Percentiles rank a stretch among this genome's conserved stretches.
Conservation (phyloP, 1,140 invertebrate genomes). For the Lepidostoma basale region DNA sequence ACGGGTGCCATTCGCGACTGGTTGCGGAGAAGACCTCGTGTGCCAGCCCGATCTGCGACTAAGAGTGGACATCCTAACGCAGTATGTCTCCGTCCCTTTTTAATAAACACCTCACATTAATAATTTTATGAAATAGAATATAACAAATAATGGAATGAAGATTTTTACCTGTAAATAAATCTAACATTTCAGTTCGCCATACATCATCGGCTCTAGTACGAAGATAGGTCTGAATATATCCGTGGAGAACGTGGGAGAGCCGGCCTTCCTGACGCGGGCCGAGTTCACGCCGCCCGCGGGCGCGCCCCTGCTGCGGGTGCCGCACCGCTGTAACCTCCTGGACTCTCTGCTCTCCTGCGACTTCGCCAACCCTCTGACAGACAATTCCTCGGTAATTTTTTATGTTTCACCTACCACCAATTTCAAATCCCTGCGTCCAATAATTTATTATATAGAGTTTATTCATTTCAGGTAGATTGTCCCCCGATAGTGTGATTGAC, state of each 20-base stretch:
- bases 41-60: conserved; percentile 38
- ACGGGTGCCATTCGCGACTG: conserved; percentile 38
- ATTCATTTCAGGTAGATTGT: no score
- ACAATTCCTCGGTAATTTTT: background rate
- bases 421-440: no score
- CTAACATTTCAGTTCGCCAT: conserved; percentile 33
- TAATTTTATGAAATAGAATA: no score
- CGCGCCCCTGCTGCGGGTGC: conserved; percentile 30
- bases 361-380: conserved; percentile 34
- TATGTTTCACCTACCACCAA: no score
- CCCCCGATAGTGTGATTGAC: no score
- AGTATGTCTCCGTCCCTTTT: conserved; percentile 28
- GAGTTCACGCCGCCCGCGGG: conserved; percentile 2
- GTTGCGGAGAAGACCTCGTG: conserved; percentile 33
- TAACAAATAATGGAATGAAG: no score
- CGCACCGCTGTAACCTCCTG: conserved; percentile 25
- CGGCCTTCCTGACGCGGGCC: conserved; percentile 35
- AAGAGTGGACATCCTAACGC: background rate
- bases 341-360: conserved; percentile 30
- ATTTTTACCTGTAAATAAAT: no score
- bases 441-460: background rate
- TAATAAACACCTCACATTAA: background rate
- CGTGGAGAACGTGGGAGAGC: conserved; percentile 38
- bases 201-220: conserved; percentile 28
- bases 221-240: conserved; percentile 32